Evolutionary conservation across 1,140 invertebrate species (phyloP).

Genomic region (Drosophila sulfurigaster): DNA sequence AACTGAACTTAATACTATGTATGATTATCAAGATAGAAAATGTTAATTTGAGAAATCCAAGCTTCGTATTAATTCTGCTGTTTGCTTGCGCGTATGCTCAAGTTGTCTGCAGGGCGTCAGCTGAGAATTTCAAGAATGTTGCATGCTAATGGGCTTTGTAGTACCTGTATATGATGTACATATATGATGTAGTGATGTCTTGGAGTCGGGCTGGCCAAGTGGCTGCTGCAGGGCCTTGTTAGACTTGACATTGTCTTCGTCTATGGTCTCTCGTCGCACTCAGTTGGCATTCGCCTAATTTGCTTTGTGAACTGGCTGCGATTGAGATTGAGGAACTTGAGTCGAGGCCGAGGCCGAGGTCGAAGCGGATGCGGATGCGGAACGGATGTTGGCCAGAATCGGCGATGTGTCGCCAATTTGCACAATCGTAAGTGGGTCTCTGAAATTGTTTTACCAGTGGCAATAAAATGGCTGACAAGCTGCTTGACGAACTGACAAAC

Average conservation of each 20-base stretch:
- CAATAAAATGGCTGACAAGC: constrained; percentile 39
- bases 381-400: constrained; percentile 16
- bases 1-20: too few relatives aligned
- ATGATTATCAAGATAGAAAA: too few relatives aligned
- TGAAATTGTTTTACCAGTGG: constrained; percentile 50
- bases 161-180: constrained; percentile 1
- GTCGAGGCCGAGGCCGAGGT: too few relatives aligned
- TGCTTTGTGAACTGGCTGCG: constrained; percentile 11
- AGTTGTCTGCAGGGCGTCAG: constrained; percentile 12
- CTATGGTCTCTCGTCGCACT: constrained; percentile 29
- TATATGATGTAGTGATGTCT: background rate
- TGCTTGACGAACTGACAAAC: constrained; percentile 33
- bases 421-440: constrained; percentile 31
- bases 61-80: too few relatives aligned
- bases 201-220: constrained; percentile 30
- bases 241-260: constrained; percentile 50
- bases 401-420: constrained; percentile 49
- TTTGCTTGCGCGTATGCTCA: background rate
- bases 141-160: constrained; percentile 24
- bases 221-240: constrained; percentile 32
- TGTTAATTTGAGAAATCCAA: too few relatives aligned
- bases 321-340: background rate
- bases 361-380: constrained; percentile 1
- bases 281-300: constrained; percentile 40
- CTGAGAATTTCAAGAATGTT: constrained; percentile 1